Conservation (phyloP, 2,797 vertebrate genomes). For the Oreochromis mossambicus region DNA sequence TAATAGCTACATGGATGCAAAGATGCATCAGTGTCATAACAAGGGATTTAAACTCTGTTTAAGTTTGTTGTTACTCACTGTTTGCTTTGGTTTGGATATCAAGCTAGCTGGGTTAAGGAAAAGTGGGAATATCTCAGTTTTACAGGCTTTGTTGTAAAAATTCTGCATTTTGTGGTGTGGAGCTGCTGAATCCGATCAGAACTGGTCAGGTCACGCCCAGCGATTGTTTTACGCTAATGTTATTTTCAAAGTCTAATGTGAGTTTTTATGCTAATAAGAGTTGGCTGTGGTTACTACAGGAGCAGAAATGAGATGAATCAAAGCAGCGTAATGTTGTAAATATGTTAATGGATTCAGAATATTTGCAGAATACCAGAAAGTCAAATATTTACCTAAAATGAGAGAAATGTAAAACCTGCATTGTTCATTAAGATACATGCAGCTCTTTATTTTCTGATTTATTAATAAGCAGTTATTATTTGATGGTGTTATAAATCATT, state of each 20-base stretch:
- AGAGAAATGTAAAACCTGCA: not conserved
- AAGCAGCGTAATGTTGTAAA: not conserved
- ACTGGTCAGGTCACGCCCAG: rapidly evolving
- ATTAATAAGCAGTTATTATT: not conserved
- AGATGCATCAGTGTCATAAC: not conserved
- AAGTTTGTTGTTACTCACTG: not conserved
- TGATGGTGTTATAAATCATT: not conserved
- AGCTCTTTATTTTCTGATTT: not conserved
- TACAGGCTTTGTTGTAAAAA: not conserved
- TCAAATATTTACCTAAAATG: not conserved
- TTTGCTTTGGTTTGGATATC: not conserved
- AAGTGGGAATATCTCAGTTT: not conserved
- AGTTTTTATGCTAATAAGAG: not conserved
- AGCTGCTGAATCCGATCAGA: not conserved
- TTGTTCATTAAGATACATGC: rapidly evolving
- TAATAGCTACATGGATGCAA: not conserved
- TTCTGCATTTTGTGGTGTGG: not conserved
- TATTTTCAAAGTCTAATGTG: not conserved
- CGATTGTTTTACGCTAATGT: rapidly evolving
- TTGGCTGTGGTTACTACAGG: not conserved
- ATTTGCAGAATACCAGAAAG: not conserved
- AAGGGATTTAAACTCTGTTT: not conserved
- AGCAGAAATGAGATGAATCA: rapidly evolving
- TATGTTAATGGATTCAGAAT: not conserved
- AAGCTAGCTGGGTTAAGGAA: not conserved